Evolutionary conservation across 2,113 vertebrate genomes (phyloP).

Genomic region (Seriola quinqueradiata): DNA sequence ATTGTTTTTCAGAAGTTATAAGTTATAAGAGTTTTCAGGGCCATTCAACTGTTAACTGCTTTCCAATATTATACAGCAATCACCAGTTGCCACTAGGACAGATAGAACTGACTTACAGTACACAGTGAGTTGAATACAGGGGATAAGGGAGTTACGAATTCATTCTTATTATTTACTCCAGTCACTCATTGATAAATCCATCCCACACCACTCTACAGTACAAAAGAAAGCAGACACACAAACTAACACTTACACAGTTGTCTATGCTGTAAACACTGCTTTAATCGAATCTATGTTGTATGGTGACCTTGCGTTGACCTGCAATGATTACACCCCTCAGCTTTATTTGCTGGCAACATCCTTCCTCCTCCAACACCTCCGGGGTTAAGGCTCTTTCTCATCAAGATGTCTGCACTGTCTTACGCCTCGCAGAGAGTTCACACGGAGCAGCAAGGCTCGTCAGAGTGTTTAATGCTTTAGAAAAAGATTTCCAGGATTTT

Average conservation of each 20-base stretch:
- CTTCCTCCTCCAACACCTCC: not conserved
- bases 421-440: not conserved
- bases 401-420: not conserved
- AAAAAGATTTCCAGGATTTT: not conserved
- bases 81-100: no score
- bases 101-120: no score
- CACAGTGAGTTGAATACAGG: no score
- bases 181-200: not conserved
- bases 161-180: not conserved
- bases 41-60: no score
- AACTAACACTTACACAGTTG: not conserved
- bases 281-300: slow-evolving; percentile 35
- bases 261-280: not conserved
- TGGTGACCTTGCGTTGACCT: slow-evolving; percentile 1
- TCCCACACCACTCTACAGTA: not conserved
- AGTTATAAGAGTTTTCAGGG: no score
- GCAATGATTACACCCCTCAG: slow-evolving; percentile 44
- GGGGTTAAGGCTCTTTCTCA: not conserved
- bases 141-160: no score
- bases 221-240: not conserved
- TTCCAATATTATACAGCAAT: no score
- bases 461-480: not conserved
- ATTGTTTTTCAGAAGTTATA: no score
- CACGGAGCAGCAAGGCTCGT: not conserved
- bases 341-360: slow-evolving; percentile 10